Conservation (phyloP, 2,888 invertebrate genomes). For the Harpalus rubripes region DNA sequence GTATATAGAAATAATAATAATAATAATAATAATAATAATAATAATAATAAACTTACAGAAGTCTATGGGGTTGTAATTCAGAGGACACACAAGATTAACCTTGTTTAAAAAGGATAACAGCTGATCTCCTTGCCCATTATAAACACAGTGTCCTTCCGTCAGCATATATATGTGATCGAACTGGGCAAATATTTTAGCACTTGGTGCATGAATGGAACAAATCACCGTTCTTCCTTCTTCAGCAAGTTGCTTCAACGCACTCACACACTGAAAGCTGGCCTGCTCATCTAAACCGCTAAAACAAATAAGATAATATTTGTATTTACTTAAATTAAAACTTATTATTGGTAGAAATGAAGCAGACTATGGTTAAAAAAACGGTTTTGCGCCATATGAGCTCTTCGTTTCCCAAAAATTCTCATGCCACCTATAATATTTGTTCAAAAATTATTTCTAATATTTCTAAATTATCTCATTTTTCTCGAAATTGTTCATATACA, state of each 20-base stretch:
- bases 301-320: slow-evolving; percentile 68
- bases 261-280: slow-evolving; percentile 92
- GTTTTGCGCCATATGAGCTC: too few relatives aligned
- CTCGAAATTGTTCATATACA: too few relatives aligned
- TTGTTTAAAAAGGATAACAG: slow-evolving; percentile 90
- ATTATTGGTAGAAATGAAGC: not conserved
- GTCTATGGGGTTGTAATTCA: slow-evolving; percentile 97
- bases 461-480: too few relatives aligned
- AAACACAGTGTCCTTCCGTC: slow-evolving; percentile 93
- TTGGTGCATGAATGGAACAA: slow-evolving; percentile 98
- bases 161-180: slow-evolving; percentile 95
- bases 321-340: too few relatives aligned
- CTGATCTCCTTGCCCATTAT: slow-evolving; percentile 88
- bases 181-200: slow-evolving; percentile 93
- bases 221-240: slow-evolving; percentile 93
- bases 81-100: slow-evolving; percentile 91
- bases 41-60: slow-evolving; percentile 84
- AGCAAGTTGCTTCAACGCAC: slow-evolving; percentile 90
- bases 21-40: too few relatives aligned
- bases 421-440: too few relatives aligned
- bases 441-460: too few relatives aligned
- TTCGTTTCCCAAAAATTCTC: too few relatives aligned
- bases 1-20: too few relatives aligned
- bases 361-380: too few relatives aligned
- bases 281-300: slow-evolving; percentile 93